A percentile compares a stretch with the other conserved stretches of the same genome.
These are phyloP conservation scores for Paguma larvata DNA, from an alignment of 2,797 vertebrate genomes.

Conservation along the genomic window DNA sequence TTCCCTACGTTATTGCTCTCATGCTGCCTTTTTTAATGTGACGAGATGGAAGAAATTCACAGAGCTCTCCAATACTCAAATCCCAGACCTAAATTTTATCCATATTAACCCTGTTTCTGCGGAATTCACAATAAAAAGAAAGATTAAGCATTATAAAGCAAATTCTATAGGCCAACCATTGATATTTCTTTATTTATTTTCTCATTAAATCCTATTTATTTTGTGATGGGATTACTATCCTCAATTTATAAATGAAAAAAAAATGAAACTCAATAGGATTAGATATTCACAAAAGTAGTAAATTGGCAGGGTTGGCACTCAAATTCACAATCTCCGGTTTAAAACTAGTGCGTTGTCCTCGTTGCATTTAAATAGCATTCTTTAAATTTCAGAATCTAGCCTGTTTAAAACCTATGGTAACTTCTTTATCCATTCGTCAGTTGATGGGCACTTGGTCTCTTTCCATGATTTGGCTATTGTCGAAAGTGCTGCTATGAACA, in stretches of 20 bases:
- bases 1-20: neutral
- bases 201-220: neutral
- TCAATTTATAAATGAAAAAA: slow-evolving; percentile 15
- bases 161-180: neutral
- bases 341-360: slow-evolving; percentile 16
- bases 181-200: slow-evolving; percentile 10
- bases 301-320: neutral
- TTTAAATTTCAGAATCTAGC: slow-evolving; percentile 32
- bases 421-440: too few species aligned
- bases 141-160: neutral
- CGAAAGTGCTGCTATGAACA: too few species aligned
- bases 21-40: neutral
- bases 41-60: neutral
- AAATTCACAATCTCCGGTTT: slow-evolving; percentile 46
- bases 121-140: slow-evolving; percentile 26
- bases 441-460: too few species aligned
- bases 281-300: slow-evolving; percentile 40
- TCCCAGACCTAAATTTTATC: neutral
- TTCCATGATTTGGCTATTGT: too few species aligned
- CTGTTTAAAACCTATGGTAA: slow-evolving; percentile 31
- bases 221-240: neutral
- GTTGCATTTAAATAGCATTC: slow-evolving; percentile 28
- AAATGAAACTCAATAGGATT: neutral
- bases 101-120: neutral
- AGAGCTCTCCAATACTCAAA: neutral